Conservation (phyloP, 2,888 invertebrate species). For the Callinectes sapidus region DNA sequence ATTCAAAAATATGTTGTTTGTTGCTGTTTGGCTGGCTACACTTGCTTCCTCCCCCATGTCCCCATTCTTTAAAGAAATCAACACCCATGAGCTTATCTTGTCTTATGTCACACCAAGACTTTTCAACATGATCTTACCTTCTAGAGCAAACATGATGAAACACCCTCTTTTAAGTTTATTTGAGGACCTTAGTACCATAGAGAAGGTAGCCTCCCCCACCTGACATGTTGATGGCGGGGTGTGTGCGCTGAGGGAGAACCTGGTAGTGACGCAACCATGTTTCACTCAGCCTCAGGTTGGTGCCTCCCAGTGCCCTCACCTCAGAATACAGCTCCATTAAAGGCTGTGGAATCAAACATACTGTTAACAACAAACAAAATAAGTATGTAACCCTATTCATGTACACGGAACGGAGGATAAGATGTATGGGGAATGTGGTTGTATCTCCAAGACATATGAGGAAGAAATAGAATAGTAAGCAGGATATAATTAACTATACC, state of each 20-base stretch:
- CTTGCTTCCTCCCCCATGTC: no score
- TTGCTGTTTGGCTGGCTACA: no score
- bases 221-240: conserved; percentile 94
- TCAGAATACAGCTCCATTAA: conserved; percentile 88
- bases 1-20: no score
- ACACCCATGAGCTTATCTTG: not conserved
- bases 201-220: conserved; percentile 92
- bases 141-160: not conserved
- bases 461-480: not conserved
- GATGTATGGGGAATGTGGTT: not conserved
- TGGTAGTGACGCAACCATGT: conserved; percentile 94
- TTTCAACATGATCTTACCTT: not conserved
- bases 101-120: not conserved
- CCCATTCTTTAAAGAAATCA: no score
- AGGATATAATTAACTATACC: not conserved
- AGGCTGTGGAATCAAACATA: conserved; percentile 78
- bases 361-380: not conserved
- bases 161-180: not conserved
- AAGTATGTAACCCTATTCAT: not conserved
- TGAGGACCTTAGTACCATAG: conserved; percentile 80
- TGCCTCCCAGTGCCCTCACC: conserved; percentile 83
- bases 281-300: conserved; percentile 86
- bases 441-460: not conserved
- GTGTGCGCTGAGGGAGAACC: conserved; percentile 91
- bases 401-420: not conserved